Evolutionary conservation across 2,113 vertebrate genomes (phyloP).

Genomic region (Cyprinodon tularosa): DNA sequence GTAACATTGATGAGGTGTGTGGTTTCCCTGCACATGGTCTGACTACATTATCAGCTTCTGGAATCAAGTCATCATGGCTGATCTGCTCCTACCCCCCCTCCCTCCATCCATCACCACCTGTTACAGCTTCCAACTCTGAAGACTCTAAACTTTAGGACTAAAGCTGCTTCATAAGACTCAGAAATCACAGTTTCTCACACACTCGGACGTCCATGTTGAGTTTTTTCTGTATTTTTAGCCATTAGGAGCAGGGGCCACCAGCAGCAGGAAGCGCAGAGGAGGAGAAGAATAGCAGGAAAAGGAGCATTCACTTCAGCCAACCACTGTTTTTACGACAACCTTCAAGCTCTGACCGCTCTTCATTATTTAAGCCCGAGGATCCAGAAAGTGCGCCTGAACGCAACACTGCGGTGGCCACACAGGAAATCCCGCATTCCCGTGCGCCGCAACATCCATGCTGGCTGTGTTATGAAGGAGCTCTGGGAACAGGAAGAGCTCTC

Average conservation of each 20-base stretch:
- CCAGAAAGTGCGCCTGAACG: conserved; percentile 31
- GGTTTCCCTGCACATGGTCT: conserved; percentile 47
- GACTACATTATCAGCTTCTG: conserved; percentile 41
- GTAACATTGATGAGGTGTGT: conserved; percentile 41
- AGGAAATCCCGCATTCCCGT: conserved; percentile 46
- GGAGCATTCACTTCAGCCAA: conserved; percentile 71
- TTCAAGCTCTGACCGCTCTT: conserved; percentile 48
- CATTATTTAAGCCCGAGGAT: conserved; percentile 26
- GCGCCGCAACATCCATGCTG: conserved; percentile 44
- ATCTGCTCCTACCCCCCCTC: neutral
- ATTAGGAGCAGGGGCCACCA: conserved; percentile 68
- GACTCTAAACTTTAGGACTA: neutral
- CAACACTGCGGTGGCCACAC: conserved; percentile 29
- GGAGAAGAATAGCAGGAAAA: conserved; percentile 85
- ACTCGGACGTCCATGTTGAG: conserved; percentile 49
- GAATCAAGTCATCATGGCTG: conserved; percentile 36
- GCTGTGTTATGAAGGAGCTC: neutral
- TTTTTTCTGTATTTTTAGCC: conserved; percentile 77
- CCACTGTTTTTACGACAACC: conserved; percentile 65
- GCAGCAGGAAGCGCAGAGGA: conserved; percentile 81
- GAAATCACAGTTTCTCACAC: conserved; percentile 3
- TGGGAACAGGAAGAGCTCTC: conserved; percentile 70
- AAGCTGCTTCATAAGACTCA: neutral
- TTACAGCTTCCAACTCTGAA: conserved; percentile 13
- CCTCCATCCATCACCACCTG: conserved; percentile 45